These are phyloP conservation scores for Aptenodytes patagonicus DNA, from an alignment of 2,113 vertebrate species.

Conservation along the genomic window DNA sequence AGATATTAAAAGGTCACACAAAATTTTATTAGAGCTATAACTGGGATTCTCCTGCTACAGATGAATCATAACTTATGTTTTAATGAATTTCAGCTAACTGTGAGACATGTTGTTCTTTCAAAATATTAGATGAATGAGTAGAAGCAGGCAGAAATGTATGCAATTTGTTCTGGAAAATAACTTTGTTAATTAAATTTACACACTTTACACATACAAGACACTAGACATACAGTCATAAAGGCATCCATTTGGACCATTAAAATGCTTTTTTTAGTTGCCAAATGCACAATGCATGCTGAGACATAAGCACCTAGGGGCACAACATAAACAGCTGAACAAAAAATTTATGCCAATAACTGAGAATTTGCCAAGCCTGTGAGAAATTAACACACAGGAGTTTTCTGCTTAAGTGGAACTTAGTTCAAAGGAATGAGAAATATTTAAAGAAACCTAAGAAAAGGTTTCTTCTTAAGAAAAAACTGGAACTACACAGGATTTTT, in stretches of 20 bases:
- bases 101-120: background rate
- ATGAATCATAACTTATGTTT: background rate
- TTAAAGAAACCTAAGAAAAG: background rate
- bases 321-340: constrained; percentile 22
- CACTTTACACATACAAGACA: background rate
- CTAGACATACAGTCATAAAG: background rate
- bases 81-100: background rate
- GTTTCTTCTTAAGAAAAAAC: background rate
- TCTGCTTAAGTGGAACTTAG: background rate
- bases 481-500: background rate
- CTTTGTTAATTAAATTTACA: constrained; percentile 20
- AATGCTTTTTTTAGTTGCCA: background rate
- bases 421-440: background rate
- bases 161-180: constrained; percentile 9
- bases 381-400: background rate
- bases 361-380: background rate
- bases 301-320: constrained; percentile 2
- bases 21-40: background rate
- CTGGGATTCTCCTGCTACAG: background rate
- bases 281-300: background rate
- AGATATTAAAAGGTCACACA: background rate
- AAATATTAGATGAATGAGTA: background rate
- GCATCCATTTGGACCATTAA: background rate
- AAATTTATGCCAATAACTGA: background rate
- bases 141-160: background rate